Conservation (phyloP, 2,888 invertebrate genomes). For the Synergus japonicus region DNA sequence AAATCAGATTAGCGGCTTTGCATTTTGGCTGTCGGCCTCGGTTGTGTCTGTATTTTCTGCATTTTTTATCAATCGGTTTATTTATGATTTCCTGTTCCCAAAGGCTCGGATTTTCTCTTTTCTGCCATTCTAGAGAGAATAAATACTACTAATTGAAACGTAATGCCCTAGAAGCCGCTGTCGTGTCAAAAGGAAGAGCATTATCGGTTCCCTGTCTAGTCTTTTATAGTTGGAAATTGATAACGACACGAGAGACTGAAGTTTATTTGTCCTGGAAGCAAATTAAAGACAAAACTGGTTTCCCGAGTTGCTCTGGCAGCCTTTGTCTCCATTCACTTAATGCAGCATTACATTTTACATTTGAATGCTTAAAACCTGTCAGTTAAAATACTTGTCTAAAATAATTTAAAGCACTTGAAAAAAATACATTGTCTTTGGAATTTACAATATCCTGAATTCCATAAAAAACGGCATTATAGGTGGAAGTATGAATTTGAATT, state of each 20-base stretch:
- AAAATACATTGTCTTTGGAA: not conserved
- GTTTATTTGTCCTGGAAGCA: conserved; percentile 34
- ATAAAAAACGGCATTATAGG: too few relatives aligned
- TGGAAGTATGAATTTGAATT: not conserved
- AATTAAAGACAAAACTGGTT: conserved; percentile 38
- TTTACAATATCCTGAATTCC: too few relatives aligned
- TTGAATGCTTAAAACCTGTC: not conserved
- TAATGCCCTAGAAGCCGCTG: conserved; percentile 28
- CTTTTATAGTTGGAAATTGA: conserved; percentile 23
- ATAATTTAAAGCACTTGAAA: not conserved
- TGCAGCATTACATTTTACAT: not conserved
- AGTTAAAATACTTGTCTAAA: not conserved
- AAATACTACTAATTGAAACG: conserved; percentile 26
- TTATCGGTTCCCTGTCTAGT: conserved; percentile 23
- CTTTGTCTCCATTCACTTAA: not conserved
- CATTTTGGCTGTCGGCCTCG: conserved; percentile 58
- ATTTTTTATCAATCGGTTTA: conserved; percentile 40
- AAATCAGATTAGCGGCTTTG: conserved; percentile 69
- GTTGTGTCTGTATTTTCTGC: conserved; percentile 19
- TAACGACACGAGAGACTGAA: conserved; percentile 32
- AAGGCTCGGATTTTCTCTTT: conserved; percentile 28
- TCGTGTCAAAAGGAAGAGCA: conserved; percentile 32
- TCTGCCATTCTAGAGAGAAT: conserved; percentile 20
- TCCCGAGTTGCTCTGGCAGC: conserved; percentile 8
- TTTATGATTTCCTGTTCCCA: conserved; percentile 16